phyloP scores from a whole-genome alignment of 2,888 invertebrate genomes.

The Agrochola macilenta region DNA sequence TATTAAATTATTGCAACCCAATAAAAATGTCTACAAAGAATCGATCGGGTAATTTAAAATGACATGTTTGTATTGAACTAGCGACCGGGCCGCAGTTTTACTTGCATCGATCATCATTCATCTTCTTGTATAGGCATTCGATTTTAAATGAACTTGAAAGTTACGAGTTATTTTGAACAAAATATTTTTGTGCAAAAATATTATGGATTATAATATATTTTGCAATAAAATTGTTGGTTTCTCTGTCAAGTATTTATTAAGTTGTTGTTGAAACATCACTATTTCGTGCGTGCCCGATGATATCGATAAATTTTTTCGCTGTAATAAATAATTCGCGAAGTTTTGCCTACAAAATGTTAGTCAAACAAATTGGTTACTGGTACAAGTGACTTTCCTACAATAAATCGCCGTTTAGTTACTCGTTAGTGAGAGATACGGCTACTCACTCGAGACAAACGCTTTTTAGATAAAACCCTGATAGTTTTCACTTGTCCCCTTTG shows the following conservation, averaged over 20 bases:
- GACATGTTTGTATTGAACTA: conserved; percentile 71
- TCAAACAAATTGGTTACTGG: conserved; percentile 52
- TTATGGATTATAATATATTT: conserved; percentile 14
- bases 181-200: neutral
- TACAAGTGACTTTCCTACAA: conserved; percentile 49
- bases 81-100: conserved; percentile 59
- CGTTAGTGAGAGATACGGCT: conserved; percentile 63
- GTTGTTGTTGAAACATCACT: conserved; percentile 20
- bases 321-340: conserved; percentile 2
- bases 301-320: conserved; percentile 34
- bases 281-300: conserved; percentile 22
- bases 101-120: conserved; percentile 67
- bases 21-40: conserved; percentile 75
- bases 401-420: conserved; percentile 59
- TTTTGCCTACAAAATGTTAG: conserved; percentile 23
- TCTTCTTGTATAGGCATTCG: conserved; percentile 59
- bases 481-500: conserved; percentile 40
- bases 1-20: conserved; percentile 72
- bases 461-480: conserved; percentile 61
- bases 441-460: conserved; percentile 53
- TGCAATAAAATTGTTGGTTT: neutral
- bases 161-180: conserved; percentile 31
- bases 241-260: conserved; percentile 20
- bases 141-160: conserved; percentile 52
- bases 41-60: conserved; percentile 74